Conservation (phyloP, 2,888 invertebrate species). For the Spatulosminthurus flaviceps region DNA sequence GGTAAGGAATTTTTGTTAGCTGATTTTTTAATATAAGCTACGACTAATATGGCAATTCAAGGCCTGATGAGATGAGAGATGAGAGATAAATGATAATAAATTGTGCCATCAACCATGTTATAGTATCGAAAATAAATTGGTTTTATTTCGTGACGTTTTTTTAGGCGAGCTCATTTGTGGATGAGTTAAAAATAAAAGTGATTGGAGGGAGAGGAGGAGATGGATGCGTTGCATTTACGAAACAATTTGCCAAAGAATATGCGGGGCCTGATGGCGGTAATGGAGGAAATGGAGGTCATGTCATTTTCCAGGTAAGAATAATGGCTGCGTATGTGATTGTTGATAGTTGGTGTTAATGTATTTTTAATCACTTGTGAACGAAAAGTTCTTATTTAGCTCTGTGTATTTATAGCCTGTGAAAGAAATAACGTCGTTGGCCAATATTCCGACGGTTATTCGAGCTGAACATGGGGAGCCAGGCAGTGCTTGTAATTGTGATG, state of each 20-base stretch:
- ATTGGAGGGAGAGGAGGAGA: constrained; percentile 91
- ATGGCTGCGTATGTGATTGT: background rate
- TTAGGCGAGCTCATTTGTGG: constrained; percentile 75
- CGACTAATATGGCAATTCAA: too few species aligned
- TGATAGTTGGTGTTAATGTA: too few species aligned
- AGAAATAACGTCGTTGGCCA: constrained; percentile 76
- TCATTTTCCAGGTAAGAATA: constrained; percentile 76
- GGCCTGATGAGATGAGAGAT: too few species aligned
- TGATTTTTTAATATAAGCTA: too few species aligned
- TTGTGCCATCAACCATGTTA: too few species aligned
- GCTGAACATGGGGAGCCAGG: constrained; percentile 81
- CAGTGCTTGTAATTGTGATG: constrained; percentile 78
- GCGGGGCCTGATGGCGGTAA: constrained; percentile 97
- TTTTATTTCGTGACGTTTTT: background rate
- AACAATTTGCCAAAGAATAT: constrained; percentile 81
- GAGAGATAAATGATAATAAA: too few species aligned
- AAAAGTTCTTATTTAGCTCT: too few species aligned
- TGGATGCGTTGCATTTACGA: constrained; percentile 88
- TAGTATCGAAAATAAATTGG: too few species aligned
- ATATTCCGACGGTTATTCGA: constrained; percentile 71
- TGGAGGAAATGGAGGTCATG: constrained; percentile 95
- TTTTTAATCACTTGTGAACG: too few species aligned
- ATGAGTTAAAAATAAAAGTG: constrained; percentile 74
- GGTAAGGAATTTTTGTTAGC: constrained; percentile 26
- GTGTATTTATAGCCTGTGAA: constrained; percentile 73